Evolutionary conservation across 1,140 invertebrate species (phyloP), one percentile per base, ranked within the genome.

Genomic region (Centruroides vittatus): DNA sequence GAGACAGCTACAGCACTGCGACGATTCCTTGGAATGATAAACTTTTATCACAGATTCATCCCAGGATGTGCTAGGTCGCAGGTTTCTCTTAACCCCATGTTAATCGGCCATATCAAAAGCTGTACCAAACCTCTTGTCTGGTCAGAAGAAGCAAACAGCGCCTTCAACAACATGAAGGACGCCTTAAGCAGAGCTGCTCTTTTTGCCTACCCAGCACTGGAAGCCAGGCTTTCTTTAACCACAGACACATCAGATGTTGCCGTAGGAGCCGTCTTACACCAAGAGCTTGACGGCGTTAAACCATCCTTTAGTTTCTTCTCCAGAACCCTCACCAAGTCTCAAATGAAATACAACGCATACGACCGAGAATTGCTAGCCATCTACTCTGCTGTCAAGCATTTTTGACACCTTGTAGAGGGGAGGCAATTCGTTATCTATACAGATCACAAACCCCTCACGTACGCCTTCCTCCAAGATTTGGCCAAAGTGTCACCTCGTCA

Each of bases 121-220:
- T 5, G 35, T 3, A 0, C 10, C 3, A 55, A 13, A 51, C 3
- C 50, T 51, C 5, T 70, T 11, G 5, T 7, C 3, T 68, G 67
- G 67, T 52, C 23, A 0, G 8, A 51, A 1, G 65, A 62, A 5
- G 49, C 71, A 4, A 47, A 67, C 5, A 3, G 55, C 59, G 71
- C 75, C 1, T 77, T 78, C 63, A 58, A 67, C 3, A 34, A 67
- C 5, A 72, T 70, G 61, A 78, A 78, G 63, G 13, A 65, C n/a
- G 63, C 54, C 10, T 55, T 76, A 12, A 65, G 66, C 4, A 35
- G 35, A 1, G 35, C 58, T 10, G 36, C 57, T 7, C 12, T 55
- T 2, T 35, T 68, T 2, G 51, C 2, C 7, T 58, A 62, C 13
- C 65, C 57, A 7, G 5, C 50, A 5, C 12, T 5, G 5, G 11